Evolutionary conservation across 2,797 vertebrate species (phyloP).

Genomic region (Galagoides demidoff): DNA sequence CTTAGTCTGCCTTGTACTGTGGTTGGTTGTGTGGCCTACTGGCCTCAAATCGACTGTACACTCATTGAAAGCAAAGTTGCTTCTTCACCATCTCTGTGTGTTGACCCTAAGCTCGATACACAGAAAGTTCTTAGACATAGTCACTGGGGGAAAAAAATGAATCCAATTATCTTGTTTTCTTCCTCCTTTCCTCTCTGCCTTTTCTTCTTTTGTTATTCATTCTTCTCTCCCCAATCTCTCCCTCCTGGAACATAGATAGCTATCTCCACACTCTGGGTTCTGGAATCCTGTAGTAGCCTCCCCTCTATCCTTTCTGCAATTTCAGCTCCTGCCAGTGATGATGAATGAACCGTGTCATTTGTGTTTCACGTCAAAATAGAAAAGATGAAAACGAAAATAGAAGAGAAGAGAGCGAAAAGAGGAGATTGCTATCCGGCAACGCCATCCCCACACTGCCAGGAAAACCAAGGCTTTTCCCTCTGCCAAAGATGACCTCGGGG

Average conservation of each 20-base stretch:
- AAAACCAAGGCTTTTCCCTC: neutral
- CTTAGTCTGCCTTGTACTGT: neutral
- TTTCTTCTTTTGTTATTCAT: neutral
- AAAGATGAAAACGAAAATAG: slow-evolving; percentile 49
- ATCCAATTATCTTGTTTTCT: neutral
- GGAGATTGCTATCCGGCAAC: neutral
- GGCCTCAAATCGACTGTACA: neutral
- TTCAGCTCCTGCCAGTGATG: slow-evolving; percentile 50
- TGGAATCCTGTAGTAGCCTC: neutral
- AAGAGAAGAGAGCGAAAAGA: slow-evolving; percentile 43
- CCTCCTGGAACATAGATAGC: neutral
- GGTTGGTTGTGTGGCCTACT: neutral
- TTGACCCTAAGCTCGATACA: neutral
- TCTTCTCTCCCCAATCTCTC: neutral
- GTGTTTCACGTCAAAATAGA: slow-evolving; percentile 57
- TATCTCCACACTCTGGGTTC: neutral
- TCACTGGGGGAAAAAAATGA: neutral
- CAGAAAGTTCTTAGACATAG: neutral
- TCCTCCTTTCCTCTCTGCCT: no score
- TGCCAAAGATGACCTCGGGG: neutral
- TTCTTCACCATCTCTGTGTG: neutral
- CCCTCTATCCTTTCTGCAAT: neutral
- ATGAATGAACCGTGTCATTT: slow-evolving; percentile 44
- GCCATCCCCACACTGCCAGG: neutral
- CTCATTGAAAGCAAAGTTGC: neutral